phyloP scores from a whole-genome alignment of 2,888 invertebrate genomes.

The Mimas tiliae region DNA sequence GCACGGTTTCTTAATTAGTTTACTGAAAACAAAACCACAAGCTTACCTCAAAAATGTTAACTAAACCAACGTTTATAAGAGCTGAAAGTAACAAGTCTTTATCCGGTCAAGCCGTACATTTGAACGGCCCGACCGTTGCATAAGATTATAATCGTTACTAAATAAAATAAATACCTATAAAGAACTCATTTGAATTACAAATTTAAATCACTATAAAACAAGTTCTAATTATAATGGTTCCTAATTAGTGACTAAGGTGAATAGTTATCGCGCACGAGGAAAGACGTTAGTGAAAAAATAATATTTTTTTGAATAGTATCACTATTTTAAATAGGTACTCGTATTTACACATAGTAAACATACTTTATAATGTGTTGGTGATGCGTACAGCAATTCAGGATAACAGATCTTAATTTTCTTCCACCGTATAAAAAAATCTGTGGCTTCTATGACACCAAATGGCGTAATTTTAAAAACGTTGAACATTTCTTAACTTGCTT shows the following conservation, averaged over 20 bases:
- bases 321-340: constrained; percentile 15
- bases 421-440: constrained; percentile 31
- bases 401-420: background rate
- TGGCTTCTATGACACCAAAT: constrained; percentile 48
- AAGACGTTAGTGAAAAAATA: constrained; percentile 15
- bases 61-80: constrained; percentile 14
- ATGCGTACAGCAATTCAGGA: background rate
- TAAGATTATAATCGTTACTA: constrained; percentile 27
- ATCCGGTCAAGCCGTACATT: constrained; percentile 2
- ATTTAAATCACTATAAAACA: constrained; percentile 29
- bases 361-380: background rate
- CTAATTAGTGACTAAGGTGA: constrained; percentile 29
- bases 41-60: background rate
- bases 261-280: constrained; percentile 23
- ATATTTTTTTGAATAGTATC: background rate
- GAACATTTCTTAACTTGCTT: constrained; percentile 38
- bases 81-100: background rate
- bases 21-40: constrained; percentile 16
- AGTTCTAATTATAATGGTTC: constrained; percentile 29
- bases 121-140: constrained; percentile 7
- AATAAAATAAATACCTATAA: constrained; percentile 28
- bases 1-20: background rate
- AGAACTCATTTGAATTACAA: constrained; percentile 30
- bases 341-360: constrained; percentile 15
- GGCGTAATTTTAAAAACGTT: constrained; percentile 49